Conservation (phyloP, 2,888 invertebrate species). For the Isotomurus palustris region DNA sequence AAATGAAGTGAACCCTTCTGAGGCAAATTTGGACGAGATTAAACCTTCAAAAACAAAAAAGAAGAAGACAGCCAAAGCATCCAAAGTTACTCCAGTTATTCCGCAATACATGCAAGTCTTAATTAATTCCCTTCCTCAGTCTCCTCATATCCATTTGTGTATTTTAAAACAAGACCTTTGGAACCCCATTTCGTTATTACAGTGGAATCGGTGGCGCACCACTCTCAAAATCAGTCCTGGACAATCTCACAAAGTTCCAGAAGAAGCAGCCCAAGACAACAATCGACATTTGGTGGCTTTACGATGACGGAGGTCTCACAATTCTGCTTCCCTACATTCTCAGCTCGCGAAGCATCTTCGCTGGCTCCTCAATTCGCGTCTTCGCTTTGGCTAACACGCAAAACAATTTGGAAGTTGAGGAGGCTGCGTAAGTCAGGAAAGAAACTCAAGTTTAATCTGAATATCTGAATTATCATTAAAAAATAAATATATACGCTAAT, state of each 20-base stretch:
- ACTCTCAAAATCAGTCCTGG: constrained; percentile 44
- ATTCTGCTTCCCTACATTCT: constrained; percentile 81
- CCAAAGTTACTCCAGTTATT: constrained; percentile 8
- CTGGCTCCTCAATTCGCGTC: constrained; percentile 73
- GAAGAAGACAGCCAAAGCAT: constrained; percentile 35
- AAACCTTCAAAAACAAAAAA: constrained; percentile 30
- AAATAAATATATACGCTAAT: not conserved
- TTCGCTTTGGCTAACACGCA: constrained; percentile 85
- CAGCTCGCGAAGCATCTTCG: constrained; percentile 74
- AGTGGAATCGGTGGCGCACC: constrained; percentile 43
- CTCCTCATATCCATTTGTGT: no score
- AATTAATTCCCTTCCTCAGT: no score
- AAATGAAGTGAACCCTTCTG: no score
- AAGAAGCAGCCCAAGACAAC: constrained; percentile 72
- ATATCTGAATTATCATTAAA: not conserved
- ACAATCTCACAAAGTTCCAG: constrained; percentile 62
- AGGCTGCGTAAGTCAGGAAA: constrained; percentile 63
- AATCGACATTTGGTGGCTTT: constrained; percentile 97
- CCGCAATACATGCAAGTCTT: no score
- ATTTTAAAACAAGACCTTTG: no score
- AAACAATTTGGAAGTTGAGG: constrained; percentile 83
- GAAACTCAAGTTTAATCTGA: not conserved
- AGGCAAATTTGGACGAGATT: constrained; percentile 20
- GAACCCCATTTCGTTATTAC: not conserved
- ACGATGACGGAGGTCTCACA: constrained; percentile 91